Base-by-base conservation (phyloP, 1,140 invertebrate genomes). In the Branchinecta lynchi region DNA sequence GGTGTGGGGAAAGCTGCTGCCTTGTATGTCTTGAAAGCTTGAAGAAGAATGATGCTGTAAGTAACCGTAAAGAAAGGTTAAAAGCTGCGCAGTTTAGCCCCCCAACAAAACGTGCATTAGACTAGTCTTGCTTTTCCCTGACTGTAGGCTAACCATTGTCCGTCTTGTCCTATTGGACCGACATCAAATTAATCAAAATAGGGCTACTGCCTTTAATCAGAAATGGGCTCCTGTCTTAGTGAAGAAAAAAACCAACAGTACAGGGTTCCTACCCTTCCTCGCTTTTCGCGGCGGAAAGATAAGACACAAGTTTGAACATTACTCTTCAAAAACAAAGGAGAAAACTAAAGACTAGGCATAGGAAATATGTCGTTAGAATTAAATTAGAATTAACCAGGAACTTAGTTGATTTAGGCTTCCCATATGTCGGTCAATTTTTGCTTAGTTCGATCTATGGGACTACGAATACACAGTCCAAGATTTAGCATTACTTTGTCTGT, bases 11-110 rank as follows among this genome's bases (percentile, higher is more conserved):
- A 44, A 86, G 86, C 5, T 88, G 89, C 46, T 96, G 93, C 77
- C 82, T 96, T 6, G 90, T 97, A 75, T 97, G 93, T 75, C 95
- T 96, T 78, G 90, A 87, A 66, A 86, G 87, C 72, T 85, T 96
- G 0, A 92, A 90, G 77, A 85, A 88, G 74, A 82, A 79, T 69
- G 88, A 96, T 75, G 77, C 87, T 21, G 89, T 92, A 76, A 82
- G 81, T 78, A 32, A 32, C 32, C 32, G 5, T 32, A 1, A 32
- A 32, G 32, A 32, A 32, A 32, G 2, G 32, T 32, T 1, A 32
- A 32, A 32, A 32, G 69, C 73, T 72, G 0, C 75, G 74, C 65
- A 72, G 43, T 70, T 72, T 68, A 72, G 74, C 32, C 17, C 17
- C 3, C 2, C 51, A 60, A 60, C 12, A 15, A 20, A 60, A 15